Evolutionary conservation across 2,888 invertebrate genomes (phyloP).

Genomic region (Plusia festucae): DNA sequence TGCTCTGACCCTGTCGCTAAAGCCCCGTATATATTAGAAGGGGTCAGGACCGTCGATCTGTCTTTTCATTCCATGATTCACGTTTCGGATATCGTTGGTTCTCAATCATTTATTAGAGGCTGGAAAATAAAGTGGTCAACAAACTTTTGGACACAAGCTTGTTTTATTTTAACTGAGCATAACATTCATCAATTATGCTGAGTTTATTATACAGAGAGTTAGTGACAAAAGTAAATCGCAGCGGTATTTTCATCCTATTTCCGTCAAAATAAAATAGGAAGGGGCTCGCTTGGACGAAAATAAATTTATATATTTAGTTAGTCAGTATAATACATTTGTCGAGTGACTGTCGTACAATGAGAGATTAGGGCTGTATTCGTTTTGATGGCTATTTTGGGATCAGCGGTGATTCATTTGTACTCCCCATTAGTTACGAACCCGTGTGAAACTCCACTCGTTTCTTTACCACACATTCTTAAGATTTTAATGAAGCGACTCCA

Average conservation of each 20-base stretch:
- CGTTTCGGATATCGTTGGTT: conserved; percentile 34
- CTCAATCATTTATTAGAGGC: conserved; percentile 10
- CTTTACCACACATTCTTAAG: conserved; percentile 41
- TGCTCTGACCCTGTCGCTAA: conserved; percentile 54
- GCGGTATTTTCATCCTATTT: conserved; percentile 21
- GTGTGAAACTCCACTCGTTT: conserved; percentile 49
- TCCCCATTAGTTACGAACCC: conserved; percentile 39
- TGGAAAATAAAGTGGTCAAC: background rate
- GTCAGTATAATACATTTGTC: conserved; percentile 51
- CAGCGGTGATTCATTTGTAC: conserved; percentile 51
- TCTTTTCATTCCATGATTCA: conserved; percentile 46
- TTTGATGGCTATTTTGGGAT: conserved; percentile 53
- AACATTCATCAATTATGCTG: too few species aligned
- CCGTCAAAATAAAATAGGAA: conserved; percentile 31
- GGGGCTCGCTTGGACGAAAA: conserved; percentile 18
- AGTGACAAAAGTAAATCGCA: background rate
- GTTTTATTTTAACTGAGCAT: background rate
- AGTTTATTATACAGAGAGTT: background rate
- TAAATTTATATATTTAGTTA: conserved; percentile 42
- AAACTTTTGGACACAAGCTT: background rate
- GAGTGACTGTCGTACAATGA: conserved; percentile 45
- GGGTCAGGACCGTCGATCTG: conserved; percentile 50
- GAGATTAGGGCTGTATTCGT: conserved; percentile 56
- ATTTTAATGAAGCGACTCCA: conserved; percentile 34
- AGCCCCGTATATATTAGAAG: conserved; percentile 58